These are phyloP conservation scores for Ridgeia piscesae DNA, from an alignment of 1,140 invertebrate species.

Conservation along the genomic window DNA sequence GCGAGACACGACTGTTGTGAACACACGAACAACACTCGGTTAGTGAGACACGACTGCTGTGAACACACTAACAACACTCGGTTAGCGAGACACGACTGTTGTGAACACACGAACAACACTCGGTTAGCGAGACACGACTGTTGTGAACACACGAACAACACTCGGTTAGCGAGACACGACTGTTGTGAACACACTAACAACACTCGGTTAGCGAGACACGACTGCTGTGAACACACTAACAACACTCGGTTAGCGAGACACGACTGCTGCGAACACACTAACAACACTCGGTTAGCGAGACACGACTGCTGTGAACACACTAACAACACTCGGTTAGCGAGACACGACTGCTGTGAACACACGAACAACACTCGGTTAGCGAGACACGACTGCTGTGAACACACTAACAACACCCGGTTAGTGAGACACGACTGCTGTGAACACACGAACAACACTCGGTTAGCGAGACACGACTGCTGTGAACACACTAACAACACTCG, in stretches of 20 bases:
- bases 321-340: neutral
- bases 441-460: neutral
- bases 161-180: neutral
- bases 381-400: neutral
- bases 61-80: neutral
- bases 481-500: neutral
- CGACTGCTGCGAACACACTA: neutral
- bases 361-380: neutral
- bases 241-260: neutral
- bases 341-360: neutral
- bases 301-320: neutral
- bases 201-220: neutral
- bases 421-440: neutral
- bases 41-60: neutral
- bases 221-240: neutral
- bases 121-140: neutral
- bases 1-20: neutral
- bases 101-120: neutral
- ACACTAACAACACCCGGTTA: neutral
- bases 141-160: neutral
- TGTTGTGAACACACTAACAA: neutral
- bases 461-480: neutral
- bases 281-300: neutral
- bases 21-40: neutral
- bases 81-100: neutral